These are phyloP conservation scores for Aphrophora alni DNA, from an alignment of 2,888 invertebrate species.

Conservation along the genomic window DNA sequence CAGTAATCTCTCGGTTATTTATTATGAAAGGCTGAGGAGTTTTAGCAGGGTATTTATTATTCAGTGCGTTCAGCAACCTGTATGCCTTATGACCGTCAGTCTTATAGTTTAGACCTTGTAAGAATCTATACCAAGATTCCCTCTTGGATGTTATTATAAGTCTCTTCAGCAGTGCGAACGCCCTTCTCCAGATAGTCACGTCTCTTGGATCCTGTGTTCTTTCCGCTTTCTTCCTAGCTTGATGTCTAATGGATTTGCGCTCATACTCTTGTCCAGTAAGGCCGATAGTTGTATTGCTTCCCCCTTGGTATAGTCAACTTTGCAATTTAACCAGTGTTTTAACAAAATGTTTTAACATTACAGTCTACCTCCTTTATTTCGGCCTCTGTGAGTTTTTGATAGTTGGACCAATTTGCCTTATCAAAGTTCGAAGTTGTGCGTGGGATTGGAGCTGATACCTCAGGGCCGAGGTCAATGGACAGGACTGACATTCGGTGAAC, in stretches of 20 bases:
- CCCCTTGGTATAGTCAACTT: not conserved
- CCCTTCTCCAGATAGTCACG: no score
- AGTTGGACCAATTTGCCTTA: not conserved
- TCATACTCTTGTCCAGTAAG: not conserved
- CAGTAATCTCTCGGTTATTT: no score
- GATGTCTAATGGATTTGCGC: not conserved
- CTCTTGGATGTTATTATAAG: no score
- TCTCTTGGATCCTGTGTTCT: not conserved
- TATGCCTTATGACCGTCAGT: no score
- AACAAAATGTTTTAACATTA: not conserved
- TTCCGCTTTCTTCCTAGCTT: not conserved
- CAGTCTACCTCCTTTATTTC: not conserved
- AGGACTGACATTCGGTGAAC: not conserved
- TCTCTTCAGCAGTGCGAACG: no score
- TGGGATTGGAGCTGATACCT: not conserved
- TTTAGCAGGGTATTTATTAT: no score
- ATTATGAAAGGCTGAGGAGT: no score
- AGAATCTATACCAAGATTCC: no score
- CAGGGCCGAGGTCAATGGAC: no score
- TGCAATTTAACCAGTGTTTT: not conserved
- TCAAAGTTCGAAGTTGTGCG: not conserved
- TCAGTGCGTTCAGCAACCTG: no score
- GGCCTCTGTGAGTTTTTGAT: not conserved
- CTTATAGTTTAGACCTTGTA: no score
- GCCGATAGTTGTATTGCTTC: not conserved